Base-by-base conservation (phyloP, 2,888 invertebrate species). In the Pachymerium ferrugineum region DNA sequence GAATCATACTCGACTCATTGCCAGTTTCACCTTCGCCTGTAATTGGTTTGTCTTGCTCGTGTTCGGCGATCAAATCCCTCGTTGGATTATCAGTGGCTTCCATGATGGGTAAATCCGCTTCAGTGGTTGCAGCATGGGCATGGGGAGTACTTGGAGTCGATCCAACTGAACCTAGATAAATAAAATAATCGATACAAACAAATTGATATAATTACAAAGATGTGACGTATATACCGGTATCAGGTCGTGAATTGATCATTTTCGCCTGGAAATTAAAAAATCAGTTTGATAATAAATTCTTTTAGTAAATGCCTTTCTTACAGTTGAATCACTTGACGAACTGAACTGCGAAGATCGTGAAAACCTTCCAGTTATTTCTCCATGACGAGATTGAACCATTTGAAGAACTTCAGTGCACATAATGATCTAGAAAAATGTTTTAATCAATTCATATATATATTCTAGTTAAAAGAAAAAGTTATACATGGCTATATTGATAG, bases 351-450 rank as follows among this genome's bases (percentile, higher is more conserved):
- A 54, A n/a, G 47, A n/a, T 19, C 47, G 19, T 19, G 47, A 54
- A 54, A 54, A 54, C 10, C 47, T 19, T 54, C 70, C 47, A 25
- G 30, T 47, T 72, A 72, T 25, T 16, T 72, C 47, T 25, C 28
- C 29, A 10, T 47, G 47, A 2, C 47, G 38, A 10, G 25, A 25
- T 28, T 72, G 72, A 19, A 72, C 72, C 72, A 72, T 72, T 30
- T 72, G 42, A 22, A 72, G 25, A 14, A 72, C 42, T 47, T 72
- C 72, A 3, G 38, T 42, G 47, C 72, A 72, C 72, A 72, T 72
- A 4, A 72, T 38, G 0, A 72, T 72, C 72, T 71, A 22, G 19
- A 38, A 71, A 10, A 10, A 25, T 14, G 8, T 8, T 14, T 14
- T 5, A 70, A 29, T 31, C 10, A 70, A 29, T n/a, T 28, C 14